These are phyloP conservation scores for Argyresthia albistria DNA, from an alignment of 2,888 invertebrate species.

Conservation along the genomic window DNA sequence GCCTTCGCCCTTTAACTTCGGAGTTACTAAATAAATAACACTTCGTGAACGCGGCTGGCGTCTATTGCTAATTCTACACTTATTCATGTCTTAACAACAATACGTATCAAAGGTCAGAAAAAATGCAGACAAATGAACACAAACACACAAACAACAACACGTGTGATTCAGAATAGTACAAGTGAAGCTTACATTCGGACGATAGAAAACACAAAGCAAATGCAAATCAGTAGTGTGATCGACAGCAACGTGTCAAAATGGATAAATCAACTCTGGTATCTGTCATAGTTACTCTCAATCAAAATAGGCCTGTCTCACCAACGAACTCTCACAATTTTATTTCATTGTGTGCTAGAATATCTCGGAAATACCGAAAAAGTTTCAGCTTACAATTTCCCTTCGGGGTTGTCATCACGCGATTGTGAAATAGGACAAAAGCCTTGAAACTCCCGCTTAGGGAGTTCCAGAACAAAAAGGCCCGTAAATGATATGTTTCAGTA, in stretches of 20 bases:
- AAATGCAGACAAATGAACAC: conserved; percentile 5
- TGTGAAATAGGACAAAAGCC: too few relatives aligned
- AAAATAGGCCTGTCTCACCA: too few relatives aligned
- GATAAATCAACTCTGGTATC: too few relatives aligned
- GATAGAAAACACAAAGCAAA: conserved; percentile 10
- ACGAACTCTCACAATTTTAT: neutral
- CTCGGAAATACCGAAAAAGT: neutral
- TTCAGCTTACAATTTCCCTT: neutral
- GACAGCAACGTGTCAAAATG: too few relatives aligned
- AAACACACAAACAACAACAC: conserved; percentile 10
- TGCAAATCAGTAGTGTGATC: conserved; percentile 5
- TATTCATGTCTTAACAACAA: conserved; percentile 5
- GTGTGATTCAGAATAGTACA: conserved; percentile 11
- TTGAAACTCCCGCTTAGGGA: too few relatives aligned
- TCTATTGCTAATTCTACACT: conserved; percentile 13
- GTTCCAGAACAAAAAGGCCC: neutral
- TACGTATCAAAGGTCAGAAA: neutral
- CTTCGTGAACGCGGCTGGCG: conserved; percentile 38
- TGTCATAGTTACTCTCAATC: too few relatives aligned
- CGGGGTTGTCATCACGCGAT: neutral
- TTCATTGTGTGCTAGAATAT: neutral
- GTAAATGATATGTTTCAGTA: neutral
- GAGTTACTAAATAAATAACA: conserved; percentile 50
- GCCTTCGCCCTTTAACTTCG: conserved; percentile 64
- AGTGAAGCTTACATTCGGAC: conserved; percentile 7